Base-by-base conservation (phyloP, 2,888 invertebrate genomes). In the Anodontia alba region DNA sequence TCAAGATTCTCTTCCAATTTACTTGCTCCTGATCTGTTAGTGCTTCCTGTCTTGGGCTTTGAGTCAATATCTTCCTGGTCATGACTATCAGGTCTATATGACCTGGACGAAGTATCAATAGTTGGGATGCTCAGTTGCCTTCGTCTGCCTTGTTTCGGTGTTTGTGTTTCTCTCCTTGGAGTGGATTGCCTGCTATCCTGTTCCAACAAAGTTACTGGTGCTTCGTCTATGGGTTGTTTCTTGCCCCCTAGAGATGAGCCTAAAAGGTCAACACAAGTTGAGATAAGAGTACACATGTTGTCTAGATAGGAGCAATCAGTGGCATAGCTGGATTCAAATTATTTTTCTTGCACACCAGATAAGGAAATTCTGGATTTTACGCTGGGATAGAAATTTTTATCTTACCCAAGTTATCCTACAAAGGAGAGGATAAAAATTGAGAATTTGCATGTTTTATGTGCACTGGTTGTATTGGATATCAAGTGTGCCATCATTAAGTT, bases 71-170 rank as follows among this genome's bases (percentile, higher is more conserved):
- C 5, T 33, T 62, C 33, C 33, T 23, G 31, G 33, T 23, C 23
- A 12, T 62, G 31, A 20, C 29, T 33, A 33, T 33, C 62, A 33
- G 62, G 62, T 62, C 62, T 62, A 5, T 26, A 5, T 7, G 62
- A 62, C 10, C 2, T 62, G 7, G 54, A 5, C 5, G 54, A 12
- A 3, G 62, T 62, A 20, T 62, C 62, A n/a, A 33, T 31, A 5
- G 33, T 62, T 33, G 62, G 62, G 12, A 62, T 62, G 29, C 62
- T 62, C 17, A 33, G 17, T 33, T 31, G 5, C 33, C 23, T 62
- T 42, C 38, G 38, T 70, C 17, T 62, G 70, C 57, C 57, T 57
- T 54, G 76, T 76, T 76, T 76, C 38, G 26, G 71, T 36, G 20
- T 46, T 43, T 36, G 70, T 36, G 20, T 46, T 43, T 36, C 57